These are phyloP conservation scores for Psephotus haematonotus DNA, from an alignment of 2,113 vertebrate genomes.

Conservation along the genomic window DNA sequence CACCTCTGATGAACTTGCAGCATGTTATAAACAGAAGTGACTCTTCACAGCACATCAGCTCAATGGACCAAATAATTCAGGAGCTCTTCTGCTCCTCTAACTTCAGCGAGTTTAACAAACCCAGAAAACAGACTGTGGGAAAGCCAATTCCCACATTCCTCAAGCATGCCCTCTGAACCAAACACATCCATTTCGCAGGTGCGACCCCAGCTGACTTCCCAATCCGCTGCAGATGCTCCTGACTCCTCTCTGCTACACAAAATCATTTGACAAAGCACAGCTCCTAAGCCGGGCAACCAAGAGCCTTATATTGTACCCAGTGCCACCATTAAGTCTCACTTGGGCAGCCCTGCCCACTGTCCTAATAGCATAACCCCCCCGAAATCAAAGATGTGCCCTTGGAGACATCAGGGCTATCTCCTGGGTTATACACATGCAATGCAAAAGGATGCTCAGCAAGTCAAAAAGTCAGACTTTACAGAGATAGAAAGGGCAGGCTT, in stretches of 20 bases:
- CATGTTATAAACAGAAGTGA: neutral
- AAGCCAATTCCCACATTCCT: neutral
- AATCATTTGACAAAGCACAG: neutral
- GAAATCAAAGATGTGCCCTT: neutral
- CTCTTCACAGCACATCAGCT: neutral
- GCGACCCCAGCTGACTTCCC: neutral
- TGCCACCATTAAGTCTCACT: rapidly evolving
- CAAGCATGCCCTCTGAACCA: neutral
- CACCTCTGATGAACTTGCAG: neutral
- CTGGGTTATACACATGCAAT: rapidly evolving
- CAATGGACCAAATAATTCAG: neutral
- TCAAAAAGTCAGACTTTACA: neutral
- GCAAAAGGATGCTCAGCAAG: neutral
- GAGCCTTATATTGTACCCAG: neutral
- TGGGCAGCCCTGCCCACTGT: neutral
- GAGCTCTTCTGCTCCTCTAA: neutral
- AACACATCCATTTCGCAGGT: neutral
- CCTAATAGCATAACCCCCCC: neutral
- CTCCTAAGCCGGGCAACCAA: neutral
- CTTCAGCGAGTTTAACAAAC: neutral
- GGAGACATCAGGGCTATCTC: neutral
- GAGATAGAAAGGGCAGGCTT: rapidly evolving
- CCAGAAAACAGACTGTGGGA: rapidly evolving
- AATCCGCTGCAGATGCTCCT: neutral
- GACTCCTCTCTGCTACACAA: neutral